A percentile compares a stretch with the other conserved stretches of the same genome.
These are phyloP conservation scores for Sebastes taczanowskii DNA, from an alignment of 2,797 vertebrate species.

Conservation along the genomic window DNA sequence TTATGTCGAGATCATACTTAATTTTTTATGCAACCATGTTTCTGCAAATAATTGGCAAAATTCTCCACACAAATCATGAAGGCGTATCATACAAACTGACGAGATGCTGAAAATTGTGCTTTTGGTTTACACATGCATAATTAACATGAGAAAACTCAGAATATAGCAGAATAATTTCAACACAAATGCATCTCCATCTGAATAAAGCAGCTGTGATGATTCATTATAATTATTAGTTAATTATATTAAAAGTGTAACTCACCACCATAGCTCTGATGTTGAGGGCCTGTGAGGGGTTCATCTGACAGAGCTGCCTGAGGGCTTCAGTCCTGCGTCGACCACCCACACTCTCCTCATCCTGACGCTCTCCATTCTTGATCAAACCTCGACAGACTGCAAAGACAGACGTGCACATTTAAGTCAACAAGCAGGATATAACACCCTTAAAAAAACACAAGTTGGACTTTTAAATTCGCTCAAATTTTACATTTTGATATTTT, in stretches of 20 bases:
- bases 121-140: conserved; percentile 4
- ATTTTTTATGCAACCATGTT: neutral
- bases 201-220: neutral
- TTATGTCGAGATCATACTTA: neutral
- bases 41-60: neutral
- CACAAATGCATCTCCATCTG: neutral
- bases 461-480: neutral
- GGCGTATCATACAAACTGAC: neutral
- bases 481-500: neutral
- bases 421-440: neutral
- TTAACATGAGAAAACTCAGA: neutral
- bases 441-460: neutral
- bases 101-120: neutral
- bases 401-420: conserved; percentile 1
- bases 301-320: conserved; percentile 94
- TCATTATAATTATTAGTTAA: neutral
- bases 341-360: conserved; percentile 95
- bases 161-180: neutral
- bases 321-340: conserved; percentile 95
- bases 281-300: conserved; percentile 97
- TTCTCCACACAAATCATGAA: neutral
- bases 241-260: conserved; percentile 65
- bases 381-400: conserved; percentile 92
- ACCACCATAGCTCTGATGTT: conserved; percentile 99
- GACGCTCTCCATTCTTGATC: conserved; percentile 97